Evolutionary conservation across 2,113 vertebrate genomes (phyloP).

Genomic region (Parotia lawesii): DNA sequence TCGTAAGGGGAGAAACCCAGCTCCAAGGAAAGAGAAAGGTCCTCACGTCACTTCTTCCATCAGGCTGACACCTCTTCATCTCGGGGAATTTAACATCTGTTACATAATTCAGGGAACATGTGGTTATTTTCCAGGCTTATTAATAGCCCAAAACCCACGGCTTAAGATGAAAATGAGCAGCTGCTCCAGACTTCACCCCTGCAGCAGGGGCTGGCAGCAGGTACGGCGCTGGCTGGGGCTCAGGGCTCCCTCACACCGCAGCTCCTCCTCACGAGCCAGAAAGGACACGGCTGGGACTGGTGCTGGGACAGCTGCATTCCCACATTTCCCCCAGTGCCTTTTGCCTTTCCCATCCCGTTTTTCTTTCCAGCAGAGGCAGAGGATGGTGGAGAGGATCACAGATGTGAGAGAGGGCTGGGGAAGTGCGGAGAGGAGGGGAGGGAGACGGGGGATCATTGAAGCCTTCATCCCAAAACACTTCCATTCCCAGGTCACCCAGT

Average conservation of each 20-base stretch:
- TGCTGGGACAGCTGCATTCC: neutral
- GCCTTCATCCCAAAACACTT: neutral
- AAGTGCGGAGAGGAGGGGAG: neutral
- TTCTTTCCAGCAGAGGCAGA: neutral
- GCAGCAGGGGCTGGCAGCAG: conserved; percentile 10
- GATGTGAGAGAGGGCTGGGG: neutral
- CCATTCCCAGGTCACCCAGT: neutral
- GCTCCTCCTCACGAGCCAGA: neutral
- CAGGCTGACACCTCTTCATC: conserved; percentile 57
- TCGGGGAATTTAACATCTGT: conserved; percentile 44
- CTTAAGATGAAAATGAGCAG: conserved; percentile 22
- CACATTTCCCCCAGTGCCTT: neutral
- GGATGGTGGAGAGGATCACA: neutral
- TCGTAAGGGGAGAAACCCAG: neutral
- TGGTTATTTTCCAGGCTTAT: conserved; percentile 57
- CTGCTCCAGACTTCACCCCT: conserved; percentile 59
- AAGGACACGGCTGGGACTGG: neutral
- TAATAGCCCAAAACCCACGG: conserved; percentile 26
- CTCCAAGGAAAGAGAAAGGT: conserved; percentile 2
- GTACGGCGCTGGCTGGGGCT: neutral
- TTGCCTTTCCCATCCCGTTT: neutral
- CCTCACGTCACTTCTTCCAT: conserved; percentile 51
- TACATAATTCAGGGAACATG: conserved; percentile 36
- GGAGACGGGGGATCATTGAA: neutral
- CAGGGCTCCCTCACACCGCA: neutral